Evolutionary conservation across 2,797 vertebrate genomes (phyloP).

Genomic region (Artibeus jamaicensis): DNA sequence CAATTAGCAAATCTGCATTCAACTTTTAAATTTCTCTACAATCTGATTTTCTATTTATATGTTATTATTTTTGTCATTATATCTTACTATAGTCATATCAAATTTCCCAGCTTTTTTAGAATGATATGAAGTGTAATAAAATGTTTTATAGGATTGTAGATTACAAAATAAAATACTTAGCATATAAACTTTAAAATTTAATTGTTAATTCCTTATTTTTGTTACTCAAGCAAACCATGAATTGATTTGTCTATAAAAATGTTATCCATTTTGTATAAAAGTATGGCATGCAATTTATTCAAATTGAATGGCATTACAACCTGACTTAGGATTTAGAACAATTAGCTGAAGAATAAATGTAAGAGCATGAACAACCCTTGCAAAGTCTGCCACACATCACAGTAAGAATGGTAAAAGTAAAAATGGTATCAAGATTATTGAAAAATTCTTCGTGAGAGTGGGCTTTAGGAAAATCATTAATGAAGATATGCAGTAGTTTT

Average conservation of each 20-base stretch:
- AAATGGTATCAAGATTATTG: background rate
- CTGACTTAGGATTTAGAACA: conserved; percentile 64
- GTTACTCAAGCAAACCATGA: conserved; percentile 60
- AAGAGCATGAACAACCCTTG: conserved; percentile 60
- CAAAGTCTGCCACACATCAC: background rate
- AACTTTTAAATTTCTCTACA: background rate
- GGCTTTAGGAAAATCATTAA: background rate
- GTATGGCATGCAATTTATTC: conserved; percentile 71
- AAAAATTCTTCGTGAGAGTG: background rate
- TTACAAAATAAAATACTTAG: conserved; percentile 73
- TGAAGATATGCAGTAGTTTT: background rate
- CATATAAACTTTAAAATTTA: conserved; percentile 64
- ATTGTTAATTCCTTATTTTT: conserved; percentile 75
- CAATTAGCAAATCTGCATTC: conserved; percentile 20
- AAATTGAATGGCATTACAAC: conserved; percentile 74
- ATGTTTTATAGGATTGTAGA: conserved; percentile 60
- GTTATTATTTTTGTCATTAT: background rate
- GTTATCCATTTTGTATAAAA: conserved; percentile 80
- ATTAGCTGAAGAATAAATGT: conserved; percentile 61
- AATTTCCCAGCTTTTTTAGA: background rate
- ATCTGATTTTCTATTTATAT: background rate
- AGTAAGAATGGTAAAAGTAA: background rate
- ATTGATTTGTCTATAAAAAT: conserved; percentile 74
- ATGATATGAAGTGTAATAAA: background rate
- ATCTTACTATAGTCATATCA: background rate